These are phyloP conservation scores for Loriculus beryllinus DNA, from an alignment of 2,797 vertebrate genomes.

Conservation along the genomic window DNA sequence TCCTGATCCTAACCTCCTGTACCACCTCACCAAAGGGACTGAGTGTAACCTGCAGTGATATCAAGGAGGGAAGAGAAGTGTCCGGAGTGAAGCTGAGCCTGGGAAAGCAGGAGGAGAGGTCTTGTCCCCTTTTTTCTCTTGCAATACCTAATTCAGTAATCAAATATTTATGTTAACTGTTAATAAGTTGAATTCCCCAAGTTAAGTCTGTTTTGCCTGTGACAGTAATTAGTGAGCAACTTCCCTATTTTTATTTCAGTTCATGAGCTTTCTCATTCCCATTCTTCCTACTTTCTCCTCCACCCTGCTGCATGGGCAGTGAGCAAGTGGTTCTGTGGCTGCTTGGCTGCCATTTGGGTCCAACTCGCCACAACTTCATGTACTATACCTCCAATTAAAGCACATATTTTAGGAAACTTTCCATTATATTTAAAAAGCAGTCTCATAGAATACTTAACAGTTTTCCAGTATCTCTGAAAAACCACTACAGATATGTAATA, in stretches of 20 bases:
- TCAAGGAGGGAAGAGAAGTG: not conserved
- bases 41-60: rapidly evolving
- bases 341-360: not conserved
- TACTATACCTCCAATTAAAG: not conserved
- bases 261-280: not conserved
- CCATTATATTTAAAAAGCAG: not conserved
- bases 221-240: not conserved
- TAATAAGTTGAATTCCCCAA: not conserved
- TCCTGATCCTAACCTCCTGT: not conserved
- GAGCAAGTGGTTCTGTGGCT: rapidly evolving
- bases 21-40: not conserved
- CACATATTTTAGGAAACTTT: not conserved
- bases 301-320: not conserved
- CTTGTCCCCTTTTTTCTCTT: not conserved
- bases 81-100: not conserved
- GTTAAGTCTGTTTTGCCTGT: not conserved
- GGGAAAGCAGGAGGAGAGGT: not conserved
- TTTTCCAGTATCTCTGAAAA: not conserved
- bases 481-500: not conserved
- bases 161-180: not conserved
- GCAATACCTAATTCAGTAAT: not conserved
- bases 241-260: not conserved
- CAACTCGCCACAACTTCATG: not conserved
- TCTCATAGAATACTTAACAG: not conserved
- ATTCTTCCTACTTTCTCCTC: not conserved